Conservation (phyloP, 2,888 invertebrate genomes). For the Sacculina carcini region DNA sequence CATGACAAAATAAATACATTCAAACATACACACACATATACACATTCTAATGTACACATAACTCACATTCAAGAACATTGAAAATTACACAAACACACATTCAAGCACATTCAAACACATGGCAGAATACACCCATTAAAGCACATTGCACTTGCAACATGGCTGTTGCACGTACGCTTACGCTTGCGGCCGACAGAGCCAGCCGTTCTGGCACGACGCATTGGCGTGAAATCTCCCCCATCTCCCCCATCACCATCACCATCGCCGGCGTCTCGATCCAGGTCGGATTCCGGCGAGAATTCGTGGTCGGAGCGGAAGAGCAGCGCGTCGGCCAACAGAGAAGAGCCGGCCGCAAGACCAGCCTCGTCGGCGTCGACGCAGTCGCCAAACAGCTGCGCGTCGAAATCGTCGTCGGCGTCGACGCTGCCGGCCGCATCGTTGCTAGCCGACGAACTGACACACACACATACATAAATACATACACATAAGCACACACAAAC, state of each 20-base stretch:
- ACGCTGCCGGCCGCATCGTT: constrained; percentile 7
- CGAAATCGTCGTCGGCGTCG: constrained; percentile 17
- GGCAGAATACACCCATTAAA: too few species aligned
- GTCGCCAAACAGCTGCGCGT: constrained; percentile 17
- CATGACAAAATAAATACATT: too few species aligned
- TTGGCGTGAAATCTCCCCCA: constrained; percentile 29
- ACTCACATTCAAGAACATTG: too few species aligned
- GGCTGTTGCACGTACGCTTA: neutral
- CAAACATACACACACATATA: too few species aligned
- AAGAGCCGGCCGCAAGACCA: too few species aligned
- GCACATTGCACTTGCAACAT: too few species aligned
- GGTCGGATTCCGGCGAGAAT: constrained; percentile 70
- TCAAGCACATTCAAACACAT: too few species aligned
- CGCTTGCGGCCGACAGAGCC: constrained; percentile 16
- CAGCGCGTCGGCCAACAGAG: too few species aligned
- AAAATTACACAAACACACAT: too few species aligned
- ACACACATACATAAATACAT: neutral
- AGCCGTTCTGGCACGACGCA: constrained; percentile 57
- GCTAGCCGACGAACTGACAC: too few species aligned
- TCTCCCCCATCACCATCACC: too few species aligned
- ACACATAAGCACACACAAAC: constrained; percentile 1
- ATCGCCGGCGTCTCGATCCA: constrained; percentile 37
- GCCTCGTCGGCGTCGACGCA: constrained; percentile 24
- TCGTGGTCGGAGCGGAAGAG: constrained; percentile 63
- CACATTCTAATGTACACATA: too few species aligned